These are phyloP conservation scores for Mionectes olivaceus DNA, from an alignment of 2,797 vertebrate genomes.

Conservation along the genomic window DNA sequence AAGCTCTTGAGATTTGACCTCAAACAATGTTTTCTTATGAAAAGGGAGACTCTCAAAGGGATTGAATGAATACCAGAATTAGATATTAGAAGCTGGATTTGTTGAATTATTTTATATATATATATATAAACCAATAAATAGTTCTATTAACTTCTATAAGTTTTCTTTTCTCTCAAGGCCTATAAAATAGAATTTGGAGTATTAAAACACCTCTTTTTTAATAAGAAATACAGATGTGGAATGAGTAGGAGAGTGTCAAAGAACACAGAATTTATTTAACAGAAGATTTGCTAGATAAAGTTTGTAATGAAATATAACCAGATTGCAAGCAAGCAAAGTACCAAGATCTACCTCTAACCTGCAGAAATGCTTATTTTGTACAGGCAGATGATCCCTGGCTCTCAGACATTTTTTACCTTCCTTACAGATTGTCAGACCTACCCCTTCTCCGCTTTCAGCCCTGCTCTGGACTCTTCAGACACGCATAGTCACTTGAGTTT, in stretches of 20 bases:
- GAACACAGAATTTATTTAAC: background rate
- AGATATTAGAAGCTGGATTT: background rate
- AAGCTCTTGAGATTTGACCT: background rate
- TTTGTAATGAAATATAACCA: background rate
- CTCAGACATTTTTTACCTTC: background rate
- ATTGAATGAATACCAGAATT: background rate
- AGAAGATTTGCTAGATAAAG: background rate
- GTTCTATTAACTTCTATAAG: background rate
- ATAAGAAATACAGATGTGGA: background rate
- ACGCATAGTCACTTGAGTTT: background rate
- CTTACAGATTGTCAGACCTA: background rate
- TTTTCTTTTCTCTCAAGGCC: background rate
- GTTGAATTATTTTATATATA: background rate
- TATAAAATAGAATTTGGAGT: background rate
- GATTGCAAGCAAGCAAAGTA: background rate
- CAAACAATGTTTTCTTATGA: background rate
- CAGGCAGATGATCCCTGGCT: background rate
- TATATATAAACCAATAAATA: too few relatives aligned
- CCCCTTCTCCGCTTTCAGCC: background rate
- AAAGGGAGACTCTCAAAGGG: background rate
- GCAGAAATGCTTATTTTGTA: background rate
- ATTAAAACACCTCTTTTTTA: background rate
- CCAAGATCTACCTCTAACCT: background rate
- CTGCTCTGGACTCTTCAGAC: background rate
- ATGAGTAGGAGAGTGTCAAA: background rate